A percentile compares a stretch with the other conserved stretches of the same genome.
phyloP scores from a whole-genome alignment of 2,113 vertebrate genomes.

The Siphamia tubifer region DNA sequence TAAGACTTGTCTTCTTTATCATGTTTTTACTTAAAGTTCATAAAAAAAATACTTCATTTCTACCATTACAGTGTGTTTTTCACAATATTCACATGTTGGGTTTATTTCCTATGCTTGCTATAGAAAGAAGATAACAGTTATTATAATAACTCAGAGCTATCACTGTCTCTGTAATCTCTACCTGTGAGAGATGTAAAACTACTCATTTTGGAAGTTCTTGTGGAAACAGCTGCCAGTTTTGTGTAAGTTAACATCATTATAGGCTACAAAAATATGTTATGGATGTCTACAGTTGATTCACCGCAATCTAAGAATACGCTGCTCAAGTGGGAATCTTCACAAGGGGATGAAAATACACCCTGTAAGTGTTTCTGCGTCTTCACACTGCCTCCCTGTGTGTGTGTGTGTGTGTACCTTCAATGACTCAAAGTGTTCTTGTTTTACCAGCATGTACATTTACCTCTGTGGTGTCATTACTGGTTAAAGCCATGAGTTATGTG shows the following conservation, averaged over 20 bases:
- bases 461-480: not conserved
- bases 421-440: slow-evolving; percentile 9
- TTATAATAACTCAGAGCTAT: not conserved
- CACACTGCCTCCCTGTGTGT: not conserved
- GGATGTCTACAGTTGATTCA: slow-evolving; percentile 45
- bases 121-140: not conserved
- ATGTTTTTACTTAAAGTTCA: not conserved
- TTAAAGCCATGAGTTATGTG: not conserved
- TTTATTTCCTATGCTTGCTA: no score
- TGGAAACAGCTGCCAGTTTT: not conserved
- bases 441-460: not conserved
- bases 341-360: slow-evolving; percentile 1
- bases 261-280: slow-evolving; percentile 41
- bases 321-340: slow-evolving; percentile 26
- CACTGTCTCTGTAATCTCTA: not conserved
- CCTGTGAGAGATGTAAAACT: slow-evolving; percentile 9
- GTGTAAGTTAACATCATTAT: slow-evolving; percentile 31
- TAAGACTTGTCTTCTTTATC: not conserved
- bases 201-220: slow-evolving; percentile 10
- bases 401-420: not conserved
- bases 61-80: no score
- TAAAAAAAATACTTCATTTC: no score
- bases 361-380: not conserved
- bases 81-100: no score
- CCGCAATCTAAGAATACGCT: slow-evolving; percentile 57